A percentile compares a stretch with the other conserved stretches of the same genome.
These are phyloP conservation scores for Cremastinae sp. DNA, from an alignment of 2,888 invertebrate genomes.

Conservation along the genomic window DNA sequence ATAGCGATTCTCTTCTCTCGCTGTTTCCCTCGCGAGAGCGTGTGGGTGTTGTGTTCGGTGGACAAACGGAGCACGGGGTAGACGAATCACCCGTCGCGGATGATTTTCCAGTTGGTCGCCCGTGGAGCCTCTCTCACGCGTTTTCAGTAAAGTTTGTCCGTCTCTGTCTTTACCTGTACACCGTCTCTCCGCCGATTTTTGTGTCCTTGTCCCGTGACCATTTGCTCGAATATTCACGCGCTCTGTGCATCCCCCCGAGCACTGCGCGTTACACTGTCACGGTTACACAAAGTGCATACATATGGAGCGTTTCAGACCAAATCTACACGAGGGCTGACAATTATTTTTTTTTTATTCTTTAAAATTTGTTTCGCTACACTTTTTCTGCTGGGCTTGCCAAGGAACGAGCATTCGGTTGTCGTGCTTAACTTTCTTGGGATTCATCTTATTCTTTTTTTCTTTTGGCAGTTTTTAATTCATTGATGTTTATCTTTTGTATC, in stretches of 20 bases:
- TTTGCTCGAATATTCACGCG: conserved; percentile 48
- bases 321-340: conserved; percentile 5
- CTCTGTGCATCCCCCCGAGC: conserved; percentile 34
- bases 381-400: neutral
- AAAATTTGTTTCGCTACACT: neutral
- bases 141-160: conserved; percentile 51
- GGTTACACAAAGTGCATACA: conserved; percentile 26
- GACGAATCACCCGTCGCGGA: conserved; percentile 72
- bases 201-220: conserved; percentile 12
- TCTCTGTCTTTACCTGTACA: conserved; percentile 16
- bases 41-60: conserved; percentile 46
- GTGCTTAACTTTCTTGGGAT: too few relatives aligned
- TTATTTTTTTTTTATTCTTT: neutral
- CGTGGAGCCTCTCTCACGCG: conserved; percentile 60
- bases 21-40: neutral
- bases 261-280: conserved; percentile 30
- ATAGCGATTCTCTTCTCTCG: conserved; percentile 2
- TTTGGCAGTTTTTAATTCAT: too few relatives aligned
- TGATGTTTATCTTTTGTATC: too few relatives aligned
- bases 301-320: conserved; percentile 18
- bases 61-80: conserved; percentile 60
- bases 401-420: too few relatives aligned
- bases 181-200: conserved; percentile 17
- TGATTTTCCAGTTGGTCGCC: conserved; percentile 73
- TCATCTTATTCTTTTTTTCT: too few relatives aligned